Evolutionary conservation across 2,113 vertebrate species (phyloP).

Genomic region (Odontesthes bonariensis): DNA sequence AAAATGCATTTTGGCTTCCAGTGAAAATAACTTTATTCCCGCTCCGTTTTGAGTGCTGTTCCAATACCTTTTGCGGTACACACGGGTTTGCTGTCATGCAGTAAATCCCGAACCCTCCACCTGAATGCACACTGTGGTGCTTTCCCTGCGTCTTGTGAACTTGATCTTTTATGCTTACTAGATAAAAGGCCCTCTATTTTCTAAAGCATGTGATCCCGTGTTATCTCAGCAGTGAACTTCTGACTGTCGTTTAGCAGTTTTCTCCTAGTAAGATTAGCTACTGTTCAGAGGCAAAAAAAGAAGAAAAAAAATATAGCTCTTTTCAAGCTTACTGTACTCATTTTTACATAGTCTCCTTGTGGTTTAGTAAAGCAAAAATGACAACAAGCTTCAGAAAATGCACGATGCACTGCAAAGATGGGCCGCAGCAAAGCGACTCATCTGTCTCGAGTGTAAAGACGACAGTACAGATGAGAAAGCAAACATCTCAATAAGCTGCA

Average conservation of each 20-base stretch:
- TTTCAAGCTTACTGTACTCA: neutral
- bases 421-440: no score
- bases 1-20: neutral
- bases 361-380: neutral
- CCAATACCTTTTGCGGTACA: slow-evolving; percentile 11
- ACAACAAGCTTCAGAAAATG: neutral
- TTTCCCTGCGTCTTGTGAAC: slow-evolving; percentile 55
- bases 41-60: slow-evolving; percentile 8
- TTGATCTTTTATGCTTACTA: slow-evolving; percentile 46
- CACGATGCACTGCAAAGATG: neutral
- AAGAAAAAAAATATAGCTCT: neutral
- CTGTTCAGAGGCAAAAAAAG: slow-evolving; percentile 7
- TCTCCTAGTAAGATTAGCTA: slow-evolving; percentile 12
- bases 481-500: neutral
- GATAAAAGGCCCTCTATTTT: slow-evolving; percentile 56
- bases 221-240: slow-evolving; percentile 47
- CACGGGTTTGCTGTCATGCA: slow-evolving; percentile 4
- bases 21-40: slow-evolving; percentile 8
- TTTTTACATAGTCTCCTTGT: neutral
- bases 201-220: slow-evolving; percentile 55
- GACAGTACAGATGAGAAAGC: neutral
- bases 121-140: slow-evolving; percentile 3
- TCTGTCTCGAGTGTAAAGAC: no score
- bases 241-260: slow-evolving; percentile 45
- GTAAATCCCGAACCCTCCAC: slow-evolving; percentile 13